Percentiles rank a stretch among this genome's conserved stretches.
Conservation (phyloP, 2,888 invertebrate species). For the Apamea crenata region DNA sequence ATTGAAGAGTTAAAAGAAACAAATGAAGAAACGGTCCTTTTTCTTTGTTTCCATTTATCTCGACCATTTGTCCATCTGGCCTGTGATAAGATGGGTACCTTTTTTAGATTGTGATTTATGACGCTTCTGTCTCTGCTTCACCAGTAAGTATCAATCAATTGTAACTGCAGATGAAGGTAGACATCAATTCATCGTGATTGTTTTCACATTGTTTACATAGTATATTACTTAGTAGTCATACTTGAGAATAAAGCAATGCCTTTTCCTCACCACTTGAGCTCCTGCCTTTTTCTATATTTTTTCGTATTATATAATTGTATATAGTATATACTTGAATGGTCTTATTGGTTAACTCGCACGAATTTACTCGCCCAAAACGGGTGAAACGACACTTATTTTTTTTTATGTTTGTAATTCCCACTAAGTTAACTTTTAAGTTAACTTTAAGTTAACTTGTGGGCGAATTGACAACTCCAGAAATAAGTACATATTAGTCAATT, state of each 20-base stretch:
- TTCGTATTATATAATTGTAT: no score
- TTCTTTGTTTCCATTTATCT: neutral
- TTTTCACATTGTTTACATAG: neutral
- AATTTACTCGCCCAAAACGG: neutral
- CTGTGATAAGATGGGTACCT: neutral
- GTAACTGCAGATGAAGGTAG: neutral
- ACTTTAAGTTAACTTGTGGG: neutral
- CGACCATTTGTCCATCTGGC: neutral
- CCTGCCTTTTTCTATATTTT: no score
- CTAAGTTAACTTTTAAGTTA: neutral
- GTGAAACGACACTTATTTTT: neutral
- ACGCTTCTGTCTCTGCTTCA: no score
- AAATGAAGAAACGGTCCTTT: neutral
- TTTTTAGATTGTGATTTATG: no score
- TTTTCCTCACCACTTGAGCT: neutral
- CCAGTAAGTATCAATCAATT: no score
- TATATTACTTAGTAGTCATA: conserved; percentile 6
- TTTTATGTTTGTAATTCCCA: neutral
- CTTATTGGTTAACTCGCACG: neutral
- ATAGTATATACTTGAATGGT: no score
- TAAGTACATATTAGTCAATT: neutral
- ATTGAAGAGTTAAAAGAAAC: neutral
- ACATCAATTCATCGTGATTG: neutral
- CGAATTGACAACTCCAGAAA: neutral
- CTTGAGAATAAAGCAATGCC: neutral